Conservation (phyloP, 1,140 invertebrate genomes). For the Conus betulinus region DNA sequence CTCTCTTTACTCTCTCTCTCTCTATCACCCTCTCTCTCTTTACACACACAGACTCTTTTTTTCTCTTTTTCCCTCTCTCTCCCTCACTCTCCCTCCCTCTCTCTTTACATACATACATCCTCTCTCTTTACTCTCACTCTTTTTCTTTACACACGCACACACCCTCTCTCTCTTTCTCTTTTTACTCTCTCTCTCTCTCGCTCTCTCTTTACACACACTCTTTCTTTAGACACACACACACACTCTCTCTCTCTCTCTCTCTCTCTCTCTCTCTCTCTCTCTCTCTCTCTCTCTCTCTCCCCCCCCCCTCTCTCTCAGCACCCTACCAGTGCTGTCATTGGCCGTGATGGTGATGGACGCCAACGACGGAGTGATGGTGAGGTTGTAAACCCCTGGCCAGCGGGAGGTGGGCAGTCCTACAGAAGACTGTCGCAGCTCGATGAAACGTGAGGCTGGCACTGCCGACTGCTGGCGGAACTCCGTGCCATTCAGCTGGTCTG, state of each 20-base stretch:
- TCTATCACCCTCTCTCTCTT: not conserved
- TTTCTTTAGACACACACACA: no score
- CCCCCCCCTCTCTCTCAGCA: not conserved
- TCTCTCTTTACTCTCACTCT: no score
- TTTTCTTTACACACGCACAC: no score
- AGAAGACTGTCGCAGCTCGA: not conserved
- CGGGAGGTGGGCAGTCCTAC: not conserved
- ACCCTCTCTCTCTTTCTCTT: no score
- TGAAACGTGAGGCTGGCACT: not conserved
- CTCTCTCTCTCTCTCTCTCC: not conserved
- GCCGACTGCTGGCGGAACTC: not conserved
- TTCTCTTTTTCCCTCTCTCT: no score
- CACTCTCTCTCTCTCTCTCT: not conserved
- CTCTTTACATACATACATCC: no score
- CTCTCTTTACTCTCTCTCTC: not conserved
- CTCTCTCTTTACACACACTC: not conserved
- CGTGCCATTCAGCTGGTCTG: not conserved
- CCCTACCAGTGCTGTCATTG: constrained; percentile 7
- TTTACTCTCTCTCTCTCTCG: no score
- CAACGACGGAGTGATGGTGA: constrained; percentile 38
- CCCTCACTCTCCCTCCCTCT: not conserved
- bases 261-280: not conserved
- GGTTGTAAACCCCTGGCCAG: constrained; percentile 50
- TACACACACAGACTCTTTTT: not conserved
- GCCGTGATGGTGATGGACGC: constrained; percentile 45